Base-by-base conservation (phyloP, 2,888 invertebrate species). In the Nymphalis urticae region DNA sequence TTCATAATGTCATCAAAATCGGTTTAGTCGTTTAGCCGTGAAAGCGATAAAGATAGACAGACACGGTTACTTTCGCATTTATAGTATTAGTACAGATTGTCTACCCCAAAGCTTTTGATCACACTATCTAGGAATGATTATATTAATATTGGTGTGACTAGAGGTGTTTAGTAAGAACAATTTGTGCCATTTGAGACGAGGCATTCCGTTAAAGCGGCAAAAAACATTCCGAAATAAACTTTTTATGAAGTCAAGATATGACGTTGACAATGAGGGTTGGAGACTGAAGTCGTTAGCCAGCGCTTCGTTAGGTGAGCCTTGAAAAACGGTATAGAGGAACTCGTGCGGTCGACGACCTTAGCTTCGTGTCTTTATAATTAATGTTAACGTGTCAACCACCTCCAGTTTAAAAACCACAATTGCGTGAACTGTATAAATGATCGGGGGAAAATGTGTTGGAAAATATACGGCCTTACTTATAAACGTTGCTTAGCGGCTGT, bases 251-350 rank as follows among this genome's bases (percentile, higher is more conserved):
- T 63, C 63, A 62, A 69, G 62, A 56, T 42, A 68, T 19, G 56
- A 54, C 54, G 61, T 60, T 60, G 51, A 63, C 66, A 68, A 64
- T 65, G 64, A 69, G 65, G 62, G 62, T 62, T 64, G 64, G 48
- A 48, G 60, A 36, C 47, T 24, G 48, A 48, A 62, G 56, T 69
- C 65, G 69, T 69, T 69, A 69, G 32, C 64, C 60, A 56, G 61
- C 54, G 54, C 69, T 69, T 69, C 65, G 69, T 69, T 69, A 69
- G 48, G 36, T 42, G 21, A 54, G 56, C 36, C 61, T 50, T 56
- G 36, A 42, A 53, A 53, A 54, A 47, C 27, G 61, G 47, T 53
- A 51, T 62, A 59, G 36, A 51, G 59, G 48, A 48, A 54, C 65
- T 69, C 50, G 50, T 58, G 56, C 64, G 65, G 69, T 65, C 69